Evolutionary conservation across 2,888 invertebrate genomes (phyloP), one percentile per base, ranked within the genome.

Genomic region (Diaprepes abbreviatus): DNA sequence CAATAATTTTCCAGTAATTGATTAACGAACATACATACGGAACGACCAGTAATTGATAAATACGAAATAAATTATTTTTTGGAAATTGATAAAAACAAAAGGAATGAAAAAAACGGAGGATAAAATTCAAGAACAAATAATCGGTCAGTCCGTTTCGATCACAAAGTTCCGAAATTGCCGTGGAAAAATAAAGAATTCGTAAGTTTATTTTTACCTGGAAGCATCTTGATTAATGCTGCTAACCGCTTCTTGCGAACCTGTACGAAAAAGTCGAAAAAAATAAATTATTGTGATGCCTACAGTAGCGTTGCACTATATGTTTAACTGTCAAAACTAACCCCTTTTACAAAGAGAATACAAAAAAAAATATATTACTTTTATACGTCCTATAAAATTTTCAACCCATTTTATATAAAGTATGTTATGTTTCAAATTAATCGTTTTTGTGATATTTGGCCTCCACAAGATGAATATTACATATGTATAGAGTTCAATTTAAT

Each of bases 141-240:
- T 50, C 63, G 57, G 57, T 31, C 36, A 48, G 63, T 57, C 50
- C 50, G 38, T 64, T 64, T 62, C 48, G 57, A 69, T 64, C 68
- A 69, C 52, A 60, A 64, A 64, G 63, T 64, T 50, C 63, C 63
- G 63, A 69, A 69, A 63, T 64, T 69, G 63, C 54, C 52, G 70
- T 57, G 50, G 52, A 70, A 70, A 62, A 70, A 66, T 66, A 70
- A 66, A 70, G 66, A 70, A 66, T 66, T 45, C 48, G 62, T 66
- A 70, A 70, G 66, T 70, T 62, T 70, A 70, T 70, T 70, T 70
- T 70, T 70, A 66, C 70, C 55, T 70, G 70, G 70, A 70, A 70
- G 66, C 60, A 70, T 70, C 60, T 70, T 70, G 70, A 70, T 70
- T 70, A 70, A 70, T 66, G 63, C 70, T 57, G 62, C 65, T 50